Percentiles rank a stretch among this genome's conserved stretches.
phyloP scores from a whole-genome alignment of 2,888 invertebrate genomes.

The Apeira syringaria region DNA sequence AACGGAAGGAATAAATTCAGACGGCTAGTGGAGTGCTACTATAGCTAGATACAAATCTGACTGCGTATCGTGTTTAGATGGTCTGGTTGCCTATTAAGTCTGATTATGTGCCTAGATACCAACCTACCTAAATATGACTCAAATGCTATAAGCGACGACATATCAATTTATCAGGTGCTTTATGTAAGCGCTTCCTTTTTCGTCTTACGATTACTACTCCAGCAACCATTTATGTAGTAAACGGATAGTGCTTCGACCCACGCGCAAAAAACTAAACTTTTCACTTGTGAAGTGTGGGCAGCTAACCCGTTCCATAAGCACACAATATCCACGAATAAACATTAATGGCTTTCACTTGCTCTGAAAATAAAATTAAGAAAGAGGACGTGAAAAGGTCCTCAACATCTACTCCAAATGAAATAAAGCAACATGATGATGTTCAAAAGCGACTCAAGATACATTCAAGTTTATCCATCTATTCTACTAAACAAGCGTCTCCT shows the following conservation, averaged over 20 bases:
- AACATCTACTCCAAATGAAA: background rate
- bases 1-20: too few relatives aligned
- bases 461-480: too few relatives aligned
- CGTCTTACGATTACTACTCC: conserved; percentile 28
- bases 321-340: conserved; percentile 1
- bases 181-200: conserved; percentile 28
- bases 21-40: too few relatives aligned
- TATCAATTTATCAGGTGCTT: conserved; percentile 14
- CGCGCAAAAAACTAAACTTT: conserved; percentile 37
- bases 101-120: conserved; percentile 9
- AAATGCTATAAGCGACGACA: conserved; percentile 5
- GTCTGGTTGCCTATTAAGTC: background rate
- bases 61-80: too few relatives aligned
- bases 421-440: background rate
- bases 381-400: background rate
- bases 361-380: conserved; percentile 4
- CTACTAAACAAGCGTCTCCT: too few relatives aligned
- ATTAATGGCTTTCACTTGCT: conserved; percentile 6
- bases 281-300: conserved; percentile 35
- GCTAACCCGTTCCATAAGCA: conserved; percentile 21
- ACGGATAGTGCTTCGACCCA: conserved; percentile 36
- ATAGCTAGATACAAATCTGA: too few relatives aligned
- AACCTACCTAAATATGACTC: too few relatives aligned
- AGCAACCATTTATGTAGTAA: conserved; percentile 30
- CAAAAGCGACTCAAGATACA: too few relatives aligned